Evolutionary conservation across 2,113 vertebrate genomes (phyloP).

Genomic region (Pseudopodoces humilis): DNA sequence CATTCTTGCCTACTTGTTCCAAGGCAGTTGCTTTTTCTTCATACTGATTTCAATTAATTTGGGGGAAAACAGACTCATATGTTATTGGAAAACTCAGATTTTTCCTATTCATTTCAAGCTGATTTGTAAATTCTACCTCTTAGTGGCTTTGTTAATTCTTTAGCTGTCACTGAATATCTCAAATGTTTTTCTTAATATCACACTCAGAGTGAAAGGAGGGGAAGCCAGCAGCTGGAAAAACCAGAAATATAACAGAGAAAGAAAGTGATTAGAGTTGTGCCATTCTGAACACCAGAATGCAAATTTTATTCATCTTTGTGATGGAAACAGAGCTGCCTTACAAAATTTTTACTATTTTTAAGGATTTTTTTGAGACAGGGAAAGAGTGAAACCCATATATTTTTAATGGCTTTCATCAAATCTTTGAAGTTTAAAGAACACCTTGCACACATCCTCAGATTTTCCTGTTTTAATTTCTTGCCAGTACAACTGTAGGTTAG

Average conservation of each 20-base stretch:
- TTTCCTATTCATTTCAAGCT: background rate
- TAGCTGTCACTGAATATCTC: background rate
- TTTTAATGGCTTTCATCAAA: background rate
- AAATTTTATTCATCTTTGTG: background rate
- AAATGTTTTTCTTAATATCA: background rate
- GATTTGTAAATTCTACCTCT: background rate
- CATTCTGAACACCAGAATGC: background rate
- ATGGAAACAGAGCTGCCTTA: background rate
- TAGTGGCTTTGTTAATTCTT: background rate
- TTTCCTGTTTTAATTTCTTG: background rate
- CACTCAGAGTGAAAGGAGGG: background rate
- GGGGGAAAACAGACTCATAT: background rate
- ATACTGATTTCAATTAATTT: background rate
- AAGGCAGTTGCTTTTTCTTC: background rate
- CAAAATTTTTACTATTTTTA: background rate
- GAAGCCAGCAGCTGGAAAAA: background rate
- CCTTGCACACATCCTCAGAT: background rate
- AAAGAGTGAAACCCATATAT: rapidly evolving
- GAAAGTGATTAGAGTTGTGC: background rate
- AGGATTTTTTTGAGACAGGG: background rate
- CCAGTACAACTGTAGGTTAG: background rate
- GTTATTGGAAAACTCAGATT: background rate
- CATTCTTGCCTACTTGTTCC: background rate
- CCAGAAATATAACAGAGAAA: background rate
- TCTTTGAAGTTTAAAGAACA: background rate